Base-by-base conservation (phyloP, 2,888 invertebrate species). In the Trachelus stipa region DNA sequence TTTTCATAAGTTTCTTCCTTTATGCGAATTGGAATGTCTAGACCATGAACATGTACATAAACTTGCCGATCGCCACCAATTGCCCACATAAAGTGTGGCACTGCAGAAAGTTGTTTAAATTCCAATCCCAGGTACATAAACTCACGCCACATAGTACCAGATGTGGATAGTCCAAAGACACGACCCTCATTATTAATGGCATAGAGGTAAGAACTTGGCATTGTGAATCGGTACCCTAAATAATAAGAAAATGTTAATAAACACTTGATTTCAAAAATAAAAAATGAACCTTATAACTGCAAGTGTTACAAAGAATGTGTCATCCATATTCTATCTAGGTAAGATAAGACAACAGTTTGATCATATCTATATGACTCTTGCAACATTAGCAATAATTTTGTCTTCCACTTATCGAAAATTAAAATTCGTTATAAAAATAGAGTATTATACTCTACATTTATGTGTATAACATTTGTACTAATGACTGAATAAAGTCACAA, bases 1-100 rank as follows among this genome's bases (percentile, higher is more conserved):
- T 98, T 98, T 92, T 98, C 98, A 90, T 96, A 98, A 0, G 97
- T 95, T 90, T 97, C 97, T 92, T 98, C 98, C 90, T 96, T 95
- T 0, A 97, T 96, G 82, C 97, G 93, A 83, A 98, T 98, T 0
- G 98, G 98, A 85, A 98, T 95, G 92, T 98, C 98, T 79, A 97
- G 92, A 0, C 96, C 96, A 89, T 97, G 96, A 11, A 98, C 97
- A 88, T 97, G 97, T 3, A 98, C 95, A 90, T 98, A 98, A 76
- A 98, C 95, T 92, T 98, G 98, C 81, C 98, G 95, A 90, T 98
- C 98, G 12, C 97, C 97, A 68, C 98, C 98, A 78, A 98, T 95
- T 2, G 98, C 98, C 98, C 98, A 98, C 88, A 98, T 93, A 88
- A 96, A 96, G 92, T 97, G 95, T 23, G 96, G 95, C 2, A 96